A percentile compares a stretch with the other conserved stretches of the same genome.
These are phyloP conservation scores for Lagorchestes hirsutus DNA, from an alignment of 2,797 vertebrate genomes.

Conservation along the genomic window DNA sequence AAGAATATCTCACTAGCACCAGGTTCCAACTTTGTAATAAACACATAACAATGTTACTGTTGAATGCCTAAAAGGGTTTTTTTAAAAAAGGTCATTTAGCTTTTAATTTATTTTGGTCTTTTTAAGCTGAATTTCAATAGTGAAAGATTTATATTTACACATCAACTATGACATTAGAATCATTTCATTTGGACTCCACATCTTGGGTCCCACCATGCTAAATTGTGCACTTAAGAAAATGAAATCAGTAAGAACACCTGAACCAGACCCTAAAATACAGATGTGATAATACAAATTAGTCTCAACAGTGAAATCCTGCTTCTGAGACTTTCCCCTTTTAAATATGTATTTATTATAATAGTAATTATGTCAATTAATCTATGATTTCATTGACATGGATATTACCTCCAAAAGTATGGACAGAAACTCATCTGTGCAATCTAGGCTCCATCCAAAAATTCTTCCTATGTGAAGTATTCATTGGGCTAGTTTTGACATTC, in stretches of 20 bases:
- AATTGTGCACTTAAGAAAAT: not conserved
- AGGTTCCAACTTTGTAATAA: not conserved
- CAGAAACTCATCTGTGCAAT: not conserved
- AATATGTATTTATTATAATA: conserved; percentile 27
- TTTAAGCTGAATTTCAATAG: conserved; percentile 45
- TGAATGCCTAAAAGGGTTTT: conserved; percentile 42
- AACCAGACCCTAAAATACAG: not conserved
- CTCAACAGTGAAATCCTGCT: conserved; percentile 17
- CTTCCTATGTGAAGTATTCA: not conserved
- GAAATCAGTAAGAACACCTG: not conserved
- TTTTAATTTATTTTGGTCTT: conserved; percentile 59
- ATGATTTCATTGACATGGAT: not conserved
- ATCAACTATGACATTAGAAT: not conserved
- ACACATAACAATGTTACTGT: conserved; percentile 16
- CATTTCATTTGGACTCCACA: not conserved
- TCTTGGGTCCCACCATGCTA: not conserved
- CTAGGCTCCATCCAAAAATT: not conserved
- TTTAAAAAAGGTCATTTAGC: conserved; percentile 24
- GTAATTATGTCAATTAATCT: conserved; percentile 10
- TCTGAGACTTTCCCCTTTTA: conserved; percentile 48
- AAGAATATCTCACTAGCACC: not conserved
- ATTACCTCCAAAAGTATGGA: not conserved
- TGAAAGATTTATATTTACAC: conserved; percentile 26
- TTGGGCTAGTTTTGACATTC: not conserved
- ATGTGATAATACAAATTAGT: conserved; percentile 49